Evolutionary conservation across 1,140 invertebrate species (phyloP).

Genomic region (Andricus grossulariae): DNA sequence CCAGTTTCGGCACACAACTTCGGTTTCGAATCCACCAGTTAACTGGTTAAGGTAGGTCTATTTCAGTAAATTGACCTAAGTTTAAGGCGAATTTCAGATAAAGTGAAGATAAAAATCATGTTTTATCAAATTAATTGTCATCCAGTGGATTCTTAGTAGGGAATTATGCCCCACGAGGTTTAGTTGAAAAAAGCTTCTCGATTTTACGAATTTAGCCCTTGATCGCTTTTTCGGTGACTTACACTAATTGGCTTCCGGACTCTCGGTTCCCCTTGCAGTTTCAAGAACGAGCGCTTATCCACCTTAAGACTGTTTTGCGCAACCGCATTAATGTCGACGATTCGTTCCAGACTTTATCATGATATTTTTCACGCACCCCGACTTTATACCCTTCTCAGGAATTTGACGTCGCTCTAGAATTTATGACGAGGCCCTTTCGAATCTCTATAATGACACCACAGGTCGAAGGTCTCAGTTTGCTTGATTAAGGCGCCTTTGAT

Average conservation of each 20-base stretch:
- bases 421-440: conserved; percentile 60
- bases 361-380: conserved; percentile 44
- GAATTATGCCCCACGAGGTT: not conserved
- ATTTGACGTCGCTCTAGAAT: conserved; percentile 41
- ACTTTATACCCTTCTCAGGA: conserved; percentile 47
- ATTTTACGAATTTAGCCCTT: not conserved
- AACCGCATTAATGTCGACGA: conserved; percentile 56
- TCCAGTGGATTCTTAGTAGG: too few species aligned
- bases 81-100: too few species aligned
- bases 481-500: conserved; percentile 62
- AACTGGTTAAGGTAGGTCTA: too few species aligned
- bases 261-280: not conserved
- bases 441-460: conserved; percentile 53
- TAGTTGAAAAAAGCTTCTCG: not conserved
- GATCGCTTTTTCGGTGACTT: conserved; percentile 24
- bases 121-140: too few species aligned
- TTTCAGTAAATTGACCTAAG: too few species aligned
- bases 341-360: conserved; percentile 58
- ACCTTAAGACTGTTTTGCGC: conserved; percentile 29
- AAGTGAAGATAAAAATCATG: too few species aligned
- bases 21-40: too few species aligned
- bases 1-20: too few species aligned
- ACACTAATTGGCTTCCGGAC: conserved; percentile 23
- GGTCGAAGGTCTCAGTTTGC: conserved; percentile 49
- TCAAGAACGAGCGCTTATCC: not conserved